These are phyloP conservation scores for Intellagama lesueurii DNA, from an alignment of 2,797 vertebrate species.

Conservation along the genomic window DNA sequence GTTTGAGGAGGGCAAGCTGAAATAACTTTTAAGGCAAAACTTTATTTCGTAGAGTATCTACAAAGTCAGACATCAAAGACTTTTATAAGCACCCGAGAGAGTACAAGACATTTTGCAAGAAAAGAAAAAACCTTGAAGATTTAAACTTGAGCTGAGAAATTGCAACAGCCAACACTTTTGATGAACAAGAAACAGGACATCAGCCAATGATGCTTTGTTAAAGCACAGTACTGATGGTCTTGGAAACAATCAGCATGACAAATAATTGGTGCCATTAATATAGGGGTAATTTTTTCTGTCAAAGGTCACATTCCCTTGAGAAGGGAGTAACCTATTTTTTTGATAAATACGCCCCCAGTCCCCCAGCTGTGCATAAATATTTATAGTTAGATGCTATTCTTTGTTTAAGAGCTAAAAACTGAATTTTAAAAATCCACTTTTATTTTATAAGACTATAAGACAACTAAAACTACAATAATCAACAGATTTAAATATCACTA, in stretches of 20 bases:
- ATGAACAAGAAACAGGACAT: not conserved
- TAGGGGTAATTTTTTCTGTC: not conserved
- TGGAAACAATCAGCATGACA: not conserved
- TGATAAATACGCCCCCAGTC: not conserved
- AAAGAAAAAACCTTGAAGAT: conserved; percentile 5
- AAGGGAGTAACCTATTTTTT: not conserved
- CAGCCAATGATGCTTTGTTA: not conserved
- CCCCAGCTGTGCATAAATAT: not conserved
- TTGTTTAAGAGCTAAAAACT: not conserved
- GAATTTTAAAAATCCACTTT: not conserved
- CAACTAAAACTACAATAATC: no score
- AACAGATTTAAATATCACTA: no score
- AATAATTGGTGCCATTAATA: not conserved
- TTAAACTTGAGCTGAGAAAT: not conserved
- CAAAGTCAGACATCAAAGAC: conserved; percentile 10
- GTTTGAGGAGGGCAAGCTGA: not conserved
- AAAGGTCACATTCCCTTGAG: not conserved
- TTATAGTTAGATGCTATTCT: no score
- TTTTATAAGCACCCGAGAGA: not conserved
- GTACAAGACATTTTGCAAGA: not conserved
- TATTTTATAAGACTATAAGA: no score
- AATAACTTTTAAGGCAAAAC: not conserved
- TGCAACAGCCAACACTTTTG: not conserved
- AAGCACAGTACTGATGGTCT: not conserved
- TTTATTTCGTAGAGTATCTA: not conserved